Base-by-base conservation (phyloP, 2,888 invertebrate genomes). In the Zaprionus bogoriensis region DNA sequence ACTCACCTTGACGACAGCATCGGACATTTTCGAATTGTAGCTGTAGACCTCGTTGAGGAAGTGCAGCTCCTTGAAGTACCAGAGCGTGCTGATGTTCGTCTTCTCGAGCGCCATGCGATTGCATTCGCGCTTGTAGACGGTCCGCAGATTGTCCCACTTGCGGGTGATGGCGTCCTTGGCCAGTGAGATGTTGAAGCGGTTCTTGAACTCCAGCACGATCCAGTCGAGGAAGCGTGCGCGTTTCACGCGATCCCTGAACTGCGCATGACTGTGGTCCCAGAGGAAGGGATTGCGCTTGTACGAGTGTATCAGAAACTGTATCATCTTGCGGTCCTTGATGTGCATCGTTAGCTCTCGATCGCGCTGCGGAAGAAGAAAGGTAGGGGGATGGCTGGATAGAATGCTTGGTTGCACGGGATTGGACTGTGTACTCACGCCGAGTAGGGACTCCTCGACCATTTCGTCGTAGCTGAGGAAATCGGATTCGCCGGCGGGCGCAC, bases 291-390 rank as follows among this genome's bases (percentile, higher is more conserved):
- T 89, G n/a, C 87, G 88, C 32, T 88, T 82, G 68, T 89, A 89
- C 7, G 89, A 83, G 27, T 89, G 87, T 46, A 89, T 89, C 12
- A 89, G 84, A 59, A 89, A 89, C 74, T 89, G 81, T 55, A 89
- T 89, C 89, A 89, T 89, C 67, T 88, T 88, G 6, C 89, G 85
- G 62, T 89, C 89, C 59, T 89, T 89, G 36, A 89, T 89, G 54
- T 89, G 89, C 82, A 88, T 87, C 3, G 89, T 88, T 5, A 89
- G 58, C 44, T 84, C 88, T 7, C 74, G 68, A 41, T 79, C 88
- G 36, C 85, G 73, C 67, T 74, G 32, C 19, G 41, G 28, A n/a
- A n/a, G n/a, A n/a, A n/a, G n/a, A n/a, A n/a, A n/a, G 12, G 22
- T 30, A 27, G 32, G 28, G 23, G 7, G 4, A 10, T 6, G 20